phyloP scores from a whole-genome alignment of 53 echinoderm and acorn worm genomes.

The Echinarachnius parma region DNA sequence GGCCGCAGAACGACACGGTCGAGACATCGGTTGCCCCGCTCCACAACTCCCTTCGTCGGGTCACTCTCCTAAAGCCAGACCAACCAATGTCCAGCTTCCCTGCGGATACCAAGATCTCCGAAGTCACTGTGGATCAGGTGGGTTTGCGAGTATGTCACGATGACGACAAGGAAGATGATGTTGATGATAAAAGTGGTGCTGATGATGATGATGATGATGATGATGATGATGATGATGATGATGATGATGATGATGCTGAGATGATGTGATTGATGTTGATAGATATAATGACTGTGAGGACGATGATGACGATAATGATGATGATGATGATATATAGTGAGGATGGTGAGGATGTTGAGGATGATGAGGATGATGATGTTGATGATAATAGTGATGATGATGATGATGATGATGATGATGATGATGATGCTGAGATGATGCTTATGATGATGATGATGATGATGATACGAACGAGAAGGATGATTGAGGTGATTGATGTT shows the following conservation, averaged over 20 bases:
- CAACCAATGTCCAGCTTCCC: slow-evolving; percentile 48
- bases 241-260: slow-evolving; percentile 15
- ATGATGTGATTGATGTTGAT: no score
- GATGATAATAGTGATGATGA: no score
- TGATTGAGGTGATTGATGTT: no score
- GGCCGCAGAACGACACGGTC: slow-evolving; percentile 16
- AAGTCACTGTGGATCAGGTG: slow-evolving; percentile 60
- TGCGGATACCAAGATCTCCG: slow-evolving; percentile 53
- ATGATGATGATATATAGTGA: not conserved
- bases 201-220: slow-evolving; percentile 28
- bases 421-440: slow-evolving; percentile 19
- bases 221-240: slow-evolving; percentile 19
- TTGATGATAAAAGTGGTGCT: no score
- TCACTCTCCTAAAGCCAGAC: slow-evolving; percentile 59
- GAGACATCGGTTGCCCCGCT: slow-evolving; percentile 13
- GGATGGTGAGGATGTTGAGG: no score
- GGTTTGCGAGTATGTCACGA: not conserved
- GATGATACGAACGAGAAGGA: slow-evolving; percentile 1
- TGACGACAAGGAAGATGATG: no score
- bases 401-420: slow-evolving; percentile 18
- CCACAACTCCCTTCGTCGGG: slow-evolving; percentile 45
- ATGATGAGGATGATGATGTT: no score
- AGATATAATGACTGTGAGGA: no score
- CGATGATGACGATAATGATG: no score
- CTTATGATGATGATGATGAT: slow-evolving; percentile 23